Percentiles rank a stretch among this genome's conserved stretches.
Conservation (phyloP, 1,140 invertebrate species). For the Teleogryllus occipitalis region DNA sequence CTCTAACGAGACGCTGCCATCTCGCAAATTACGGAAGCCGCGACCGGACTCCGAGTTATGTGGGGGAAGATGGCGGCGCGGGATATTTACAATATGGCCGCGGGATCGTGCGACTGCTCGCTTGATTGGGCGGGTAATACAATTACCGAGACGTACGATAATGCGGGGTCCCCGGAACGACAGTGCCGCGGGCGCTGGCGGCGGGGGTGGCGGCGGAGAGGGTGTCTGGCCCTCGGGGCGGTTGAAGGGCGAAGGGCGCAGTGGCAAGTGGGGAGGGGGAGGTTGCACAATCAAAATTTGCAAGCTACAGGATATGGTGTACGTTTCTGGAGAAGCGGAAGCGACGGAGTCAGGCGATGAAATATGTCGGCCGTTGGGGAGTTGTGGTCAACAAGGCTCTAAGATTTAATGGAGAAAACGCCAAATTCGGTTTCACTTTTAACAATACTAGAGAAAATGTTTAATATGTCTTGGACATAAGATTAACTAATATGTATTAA, state of each 20-base stretch:
- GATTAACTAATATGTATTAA: no score
- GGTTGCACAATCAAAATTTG: no score
- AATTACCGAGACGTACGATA: background rate
- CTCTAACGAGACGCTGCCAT: background rate
- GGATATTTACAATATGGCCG: background rate
- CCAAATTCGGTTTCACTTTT: no score
- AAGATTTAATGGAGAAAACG: no score
- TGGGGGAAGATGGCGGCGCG: background rate
- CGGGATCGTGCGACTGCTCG: background rate
- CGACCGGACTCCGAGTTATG: background rate
- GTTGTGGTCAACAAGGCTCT: no score
- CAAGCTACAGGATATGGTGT: no score
- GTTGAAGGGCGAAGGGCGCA: background rate
- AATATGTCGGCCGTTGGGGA: no score
- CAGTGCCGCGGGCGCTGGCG: no score
- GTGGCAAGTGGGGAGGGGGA: background rate
- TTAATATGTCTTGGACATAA: no score
- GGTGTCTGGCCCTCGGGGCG: background rate
- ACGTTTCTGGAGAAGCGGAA: no score
- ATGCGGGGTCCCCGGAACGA: background rate
- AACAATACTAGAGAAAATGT: no score
- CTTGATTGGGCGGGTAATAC: constrained; percentile 3
- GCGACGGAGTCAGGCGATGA: no score
- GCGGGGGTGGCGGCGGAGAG: background rate
- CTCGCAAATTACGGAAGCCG: background rate